A percentile compares a stretch with the other conserved stretches of the same genome.
These are phyloP conservation scores for Pyrgus malvae DNA, from an alignment of 2,888 invertebrate genomes.

Conservation along the genomic window DNA sequence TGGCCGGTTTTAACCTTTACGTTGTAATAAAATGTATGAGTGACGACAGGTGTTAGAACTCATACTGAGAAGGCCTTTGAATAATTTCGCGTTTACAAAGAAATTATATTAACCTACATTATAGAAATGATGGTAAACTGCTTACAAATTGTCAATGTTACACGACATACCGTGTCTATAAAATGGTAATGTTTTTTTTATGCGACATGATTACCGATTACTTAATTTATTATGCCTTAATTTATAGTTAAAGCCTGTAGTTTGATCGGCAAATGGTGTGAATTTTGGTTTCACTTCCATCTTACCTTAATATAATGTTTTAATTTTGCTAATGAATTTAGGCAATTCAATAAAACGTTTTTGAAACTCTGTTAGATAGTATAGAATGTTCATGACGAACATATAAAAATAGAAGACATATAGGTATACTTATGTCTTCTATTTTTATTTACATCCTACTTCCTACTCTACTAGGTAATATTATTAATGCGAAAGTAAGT, in stretches of 20 bases:
- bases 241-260: neutral
- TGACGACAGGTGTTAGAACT: neutral
- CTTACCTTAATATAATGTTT: too few relatives aligned
- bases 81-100: neutral
- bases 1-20: neutral
- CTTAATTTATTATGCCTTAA: neutral
- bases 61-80: neutral
- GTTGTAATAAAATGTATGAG: neutral
- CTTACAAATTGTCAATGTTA: conserved; percentile 3
- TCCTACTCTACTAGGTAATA: too few relatives aligned
- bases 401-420: too few relatives aligned
- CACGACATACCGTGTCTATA: neutral
- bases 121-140: conserved; percentile 2
- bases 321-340: too few relatives aligned
- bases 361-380: too few relatives aligned
- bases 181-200: neutral
- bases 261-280: neutral
- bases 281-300: too few relatives aligned
- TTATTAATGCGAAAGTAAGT: too few relatives aligned
- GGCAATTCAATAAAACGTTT: too few relatives aligned
- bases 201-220: neutral
- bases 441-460: too few relatives aligned
- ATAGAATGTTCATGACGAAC: too few relatives aligned
- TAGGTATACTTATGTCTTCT: too few relatives aligned
- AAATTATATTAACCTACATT: conserved; percentile 3